phyloP scores from a whole-genome alignment of 37 sponge, comb jelly and placozoan genomes.

The Cladorhizidae sp. region DNA sequence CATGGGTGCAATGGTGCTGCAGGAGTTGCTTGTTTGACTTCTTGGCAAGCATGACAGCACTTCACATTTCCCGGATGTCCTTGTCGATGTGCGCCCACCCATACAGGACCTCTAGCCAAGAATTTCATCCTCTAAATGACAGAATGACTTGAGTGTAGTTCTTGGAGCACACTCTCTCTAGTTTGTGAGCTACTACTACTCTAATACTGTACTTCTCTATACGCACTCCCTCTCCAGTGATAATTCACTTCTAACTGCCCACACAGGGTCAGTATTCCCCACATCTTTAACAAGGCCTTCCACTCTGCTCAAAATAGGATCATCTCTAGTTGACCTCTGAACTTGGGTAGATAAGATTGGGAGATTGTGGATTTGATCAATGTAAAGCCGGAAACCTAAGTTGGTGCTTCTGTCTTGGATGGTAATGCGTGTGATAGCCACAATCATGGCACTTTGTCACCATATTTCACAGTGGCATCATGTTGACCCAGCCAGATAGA shows the following conservation, averaged over 20 bases:
- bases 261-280: slow-evolving; percentile 11
- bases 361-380: background rate
- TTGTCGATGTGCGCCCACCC: slow-evolving; percentile 43
- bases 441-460: no score
- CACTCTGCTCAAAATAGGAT: slow-evolving; percentile 50
- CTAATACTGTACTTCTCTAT: slow-evolving; percentile 55
- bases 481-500: no score
- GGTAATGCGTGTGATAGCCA: background rate
- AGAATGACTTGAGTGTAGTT: slow-evolving; percentile 13
- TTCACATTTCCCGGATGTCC: background rate
- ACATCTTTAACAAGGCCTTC: slow-evolving; percentile 8
- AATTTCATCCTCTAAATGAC: slow-evolving; percentile 32
- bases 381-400: background rate
- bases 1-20: background rate
- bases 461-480: no score
- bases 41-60: background rate
- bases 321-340: slow-evolving; percentile 11
- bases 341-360: background rate
- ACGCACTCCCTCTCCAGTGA: slow-evolving; percentile 32
- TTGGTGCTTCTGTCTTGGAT: background rate
- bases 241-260: background rate
- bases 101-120: slow-evolving; percentile 35
- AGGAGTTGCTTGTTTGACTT: background rate
- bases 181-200: background rate
- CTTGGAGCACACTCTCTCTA: slow-evolving; percentile 5